Conservation (phyloP, 2,113 vertebrate genomes). For the Columbina picui region DNA sequence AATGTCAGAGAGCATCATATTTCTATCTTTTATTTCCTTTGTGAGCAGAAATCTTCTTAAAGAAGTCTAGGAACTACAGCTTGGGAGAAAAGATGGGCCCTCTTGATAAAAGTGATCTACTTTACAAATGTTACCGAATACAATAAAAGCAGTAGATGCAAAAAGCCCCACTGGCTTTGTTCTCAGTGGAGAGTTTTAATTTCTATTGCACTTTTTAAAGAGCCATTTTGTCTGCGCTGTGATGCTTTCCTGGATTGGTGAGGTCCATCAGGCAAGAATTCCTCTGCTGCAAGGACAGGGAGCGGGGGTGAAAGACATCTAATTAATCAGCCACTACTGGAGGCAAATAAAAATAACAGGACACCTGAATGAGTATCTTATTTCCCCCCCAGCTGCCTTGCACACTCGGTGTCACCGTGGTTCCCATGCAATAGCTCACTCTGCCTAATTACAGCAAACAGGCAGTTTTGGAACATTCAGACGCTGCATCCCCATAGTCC, state of each 20-base stretch:
- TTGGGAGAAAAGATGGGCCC: constrained; percentile 13
- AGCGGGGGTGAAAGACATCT: neutral
- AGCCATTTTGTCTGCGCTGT: neutral
- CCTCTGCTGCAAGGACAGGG: neutral
- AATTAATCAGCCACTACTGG: neutral
- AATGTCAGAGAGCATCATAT: constrained; percentile 41
- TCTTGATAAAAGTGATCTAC: constrained; percentile 1
- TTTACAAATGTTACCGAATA: constrained; percentile 31
- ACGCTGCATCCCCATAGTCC: neutral
- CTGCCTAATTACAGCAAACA: neutral
- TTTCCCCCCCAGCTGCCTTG: too few relatives aligned
- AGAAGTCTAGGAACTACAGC: constrained; percentile 16
- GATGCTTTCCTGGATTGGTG: neutral
- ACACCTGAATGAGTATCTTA: neutral
- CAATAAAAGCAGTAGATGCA: constrained; percentile 24
- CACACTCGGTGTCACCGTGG: neutral
- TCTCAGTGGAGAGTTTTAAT: constrained; percentile 39
- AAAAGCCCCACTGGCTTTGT: constrained; percentile 27
- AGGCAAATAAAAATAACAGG: neutral
- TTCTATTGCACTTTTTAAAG: constrained; percentile 19
- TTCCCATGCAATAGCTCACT: neutral
- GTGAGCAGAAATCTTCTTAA: constrained; percentile 41
- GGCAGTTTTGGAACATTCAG: neutral
- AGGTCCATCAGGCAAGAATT: neutral
- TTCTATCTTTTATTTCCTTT: constrained; percentile 55